Conservation (phyloP, 2,113 vertebrate genomes). For the Tachycineta bicolor region DNA sequence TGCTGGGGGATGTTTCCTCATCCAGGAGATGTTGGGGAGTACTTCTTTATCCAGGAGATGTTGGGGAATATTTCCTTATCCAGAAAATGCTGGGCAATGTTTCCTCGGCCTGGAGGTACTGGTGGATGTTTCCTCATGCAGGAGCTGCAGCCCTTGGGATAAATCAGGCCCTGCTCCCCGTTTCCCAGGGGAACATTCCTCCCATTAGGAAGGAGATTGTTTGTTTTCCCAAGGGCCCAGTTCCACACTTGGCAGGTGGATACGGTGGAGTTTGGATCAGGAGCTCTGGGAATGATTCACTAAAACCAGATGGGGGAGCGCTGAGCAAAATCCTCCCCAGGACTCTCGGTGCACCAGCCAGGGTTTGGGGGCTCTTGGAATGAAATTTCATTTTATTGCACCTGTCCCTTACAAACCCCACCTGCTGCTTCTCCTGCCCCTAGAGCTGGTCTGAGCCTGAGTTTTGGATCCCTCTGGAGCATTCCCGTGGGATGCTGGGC, state of each 20-base stretch:
- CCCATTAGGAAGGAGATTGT: background rate
- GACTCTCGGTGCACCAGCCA: background rate
- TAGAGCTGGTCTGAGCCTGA: background rate
- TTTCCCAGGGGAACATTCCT: background rate
- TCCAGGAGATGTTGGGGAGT: rapidly evolving
- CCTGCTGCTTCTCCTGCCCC: background rate
- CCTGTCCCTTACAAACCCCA: background rate
- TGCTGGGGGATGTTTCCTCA: rapidly evolving
- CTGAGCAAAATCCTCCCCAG: background rate
- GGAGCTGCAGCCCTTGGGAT: background rate
- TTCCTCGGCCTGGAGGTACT: background rate
- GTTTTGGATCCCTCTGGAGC: background rate
- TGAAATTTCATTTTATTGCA: background rate
- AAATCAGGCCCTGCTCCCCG: background rate
- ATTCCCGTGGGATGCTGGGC: background rate
- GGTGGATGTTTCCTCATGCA: background rate
- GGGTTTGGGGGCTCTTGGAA: background rate
- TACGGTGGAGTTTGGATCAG: background rate
- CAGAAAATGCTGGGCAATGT: rapidly evolving
- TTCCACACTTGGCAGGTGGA: background rate
- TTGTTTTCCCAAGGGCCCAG: background rate
- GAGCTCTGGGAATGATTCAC: background rate
- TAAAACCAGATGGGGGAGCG: background rate
- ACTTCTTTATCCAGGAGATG: background rate
- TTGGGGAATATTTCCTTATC: rapidly evolving